phyloP scores from a whole-genome alignment of 2,113 vertebrate species.

The Protobothrops flavoviridis region DNA sequence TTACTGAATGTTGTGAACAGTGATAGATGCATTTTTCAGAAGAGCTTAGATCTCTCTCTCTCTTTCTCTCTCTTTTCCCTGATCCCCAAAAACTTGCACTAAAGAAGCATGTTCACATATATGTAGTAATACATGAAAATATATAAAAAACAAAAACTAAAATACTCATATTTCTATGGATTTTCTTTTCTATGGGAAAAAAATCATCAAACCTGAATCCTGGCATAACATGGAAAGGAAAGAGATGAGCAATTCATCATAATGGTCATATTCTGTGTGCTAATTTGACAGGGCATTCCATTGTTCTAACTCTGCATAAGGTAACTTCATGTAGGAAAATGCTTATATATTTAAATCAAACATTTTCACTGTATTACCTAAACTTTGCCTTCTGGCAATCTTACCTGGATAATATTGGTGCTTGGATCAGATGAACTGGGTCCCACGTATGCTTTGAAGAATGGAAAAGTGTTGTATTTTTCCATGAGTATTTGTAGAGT shows the following conservation, averaged over 20 bases:
- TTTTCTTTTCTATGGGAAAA: neutral
- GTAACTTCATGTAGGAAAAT: neutral
- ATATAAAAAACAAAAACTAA: neutral
- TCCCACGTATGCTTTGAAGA: slow-evolving; percentile 82
- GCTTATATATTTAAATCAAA: neutral
- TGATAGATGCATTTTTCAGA: neutral
- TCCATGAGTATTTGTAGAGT: slow-evolving; percentile 84
- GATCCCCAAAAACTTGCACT: neutral
- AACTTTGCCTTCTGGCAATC: neutral
- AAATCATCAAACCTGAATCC: neutral
- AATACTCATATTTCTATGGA: neutral
- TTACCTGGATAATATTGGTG: slow-evolving; percentile 70
- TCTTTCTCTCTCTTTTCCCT: too few relatives aligned
- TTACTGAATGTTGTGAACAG: neutral
- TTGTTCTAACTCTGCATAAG: neutral
- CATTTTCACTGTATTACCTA: neutral
- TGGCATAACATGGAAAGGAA: neutral
- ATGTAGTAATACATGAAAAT: neutral
- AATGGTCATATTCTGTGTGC: neutral
- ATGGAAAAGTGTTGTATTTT: slow-evolving; percentile 85
- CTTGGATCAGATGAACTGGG: slow-evolving; percentile 67
- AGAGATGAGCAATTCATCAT: neutral
- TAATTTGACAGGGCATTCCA: neutral
- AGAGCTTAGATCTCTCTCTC: neutral
- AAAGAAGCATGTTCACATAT: neutral